These are phyloP conservation scores for Esperia sulphurella DNA, from an alignment of 2,888 invertebrate species.

Conservation along the genomic window DNA sequence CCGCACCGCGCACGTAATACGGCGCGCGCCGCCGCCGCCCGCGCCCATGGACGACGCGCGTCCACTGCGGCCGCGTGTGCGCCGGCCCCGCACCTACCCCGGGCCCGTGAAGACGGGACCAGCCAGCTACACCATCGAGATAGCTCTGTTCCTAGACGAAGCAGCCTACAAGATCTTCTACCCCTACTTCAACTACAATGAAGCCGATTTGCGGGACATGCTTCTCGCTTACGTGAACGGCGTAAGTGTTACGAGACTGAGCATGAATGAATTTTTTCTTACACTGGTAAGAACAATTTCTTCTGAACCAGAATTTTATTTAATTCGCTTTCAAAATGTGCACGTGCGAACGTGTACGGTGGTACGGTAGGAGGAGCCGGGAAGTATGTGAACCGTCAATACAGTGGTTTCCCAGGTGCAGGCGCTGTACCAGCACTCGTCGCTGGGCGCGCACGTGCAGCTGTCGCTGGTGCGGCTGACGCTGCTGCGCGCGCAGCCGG, in stretches of 20 bases:
- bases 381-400: no score
- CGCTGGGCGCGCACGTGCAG: conserved; percentile 82
- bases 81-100: conserved; percentile 35
- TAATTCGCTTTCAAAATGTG: no score
- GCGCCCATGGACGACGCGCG: conserved; percentile 64
- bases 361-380: no score
- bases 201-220: conserved; percentile 84
- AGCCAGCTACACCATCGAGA: conserved; percentile 81
- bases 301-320: no score
- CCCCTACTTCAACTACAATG: conserved; percentile 83
- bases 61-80: conserved; percentile 42
- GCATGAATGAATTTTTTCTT: no score
- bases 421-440: conserved; percentile 88
- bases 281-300: no score
- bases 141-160: conserved; percentile 87
- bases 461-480: conserved; percentile 85
- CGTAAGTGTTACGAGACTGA: conserved; percentile 56
- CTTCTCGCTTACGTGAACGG: conserved; percentile 88
- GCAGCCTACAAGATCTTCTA: conserved; percentile 85
- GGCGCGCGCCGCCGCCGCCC: conserved; percentile 70
- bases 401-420: conserved; percentile 79
- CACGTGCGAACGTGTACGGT: no score
- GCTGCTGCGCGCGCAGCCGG: conserved; percentile 83
- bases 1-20: conserved; percentile 79
- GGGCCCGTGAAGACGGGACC: conserved; percentile 38